A percentile compares a stretch with the other conserved stretches of the same genome.
phyloP scores from a whole-genome alignment of 2,113 vertebrate genomes.

The Silurus glanis region DNA sequence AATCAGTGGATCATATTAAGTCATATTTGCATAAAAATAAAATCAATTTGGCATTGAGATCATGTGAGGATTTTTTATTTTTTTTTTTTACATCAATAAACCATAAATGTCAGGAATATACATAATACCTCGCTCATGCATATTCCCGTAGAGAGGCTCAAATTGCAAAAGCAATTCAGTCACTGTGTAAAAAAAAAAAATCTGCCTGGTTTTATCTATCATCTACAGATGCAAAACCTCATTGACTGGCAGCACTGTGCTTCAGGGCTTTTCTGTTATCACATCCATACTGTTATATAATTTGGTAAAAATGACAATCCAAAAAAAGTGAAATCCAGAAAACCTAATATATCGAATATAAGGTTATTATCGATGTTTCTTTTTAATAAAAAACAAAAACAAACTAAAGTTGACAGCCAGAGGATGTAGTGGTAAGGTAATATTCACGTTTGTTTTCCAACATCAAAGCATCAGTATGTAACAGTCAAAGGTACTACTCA shows the following conservation, averaged over 20 bases:
- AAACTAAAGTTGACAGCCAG: background rate
- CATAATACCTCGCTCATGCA: background rate
- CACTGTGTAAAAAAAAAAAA: background rate
- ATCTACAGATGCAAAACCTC: background rate
- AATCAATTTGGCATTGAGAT: background rate
- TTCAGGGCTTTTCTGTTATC: constrained; percentile 9
- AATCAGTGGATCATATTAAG: background rate
- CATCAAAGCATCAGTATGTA: background rate
- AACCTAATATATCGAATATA: constrained; percentile 1
- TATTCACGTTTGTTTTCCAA: background rate
- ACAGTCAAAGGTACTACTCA: background rate
- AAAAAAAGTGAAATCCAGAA: background rate
- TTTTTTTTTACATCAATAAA: background rate
- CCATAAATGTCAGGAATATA: background rate
- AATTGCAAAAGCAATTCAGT: background rate
- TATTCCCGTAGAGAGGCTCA: background rate
- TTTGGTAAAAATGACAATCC: background rate
- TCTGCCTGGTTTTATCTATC: constrained; percentile 8
- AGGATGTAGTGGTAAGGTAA: background rate
- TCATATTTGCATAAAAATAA: background rate
- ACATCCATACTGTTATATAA: background rate
- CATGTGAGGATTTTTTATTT: background rate
- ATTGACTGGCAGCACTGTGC: background rate
- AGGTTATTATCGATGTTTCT: background rate
- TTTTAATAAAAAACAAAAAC: background rate